Evolutionary conservation across 2,888 invertebrate genomes (phyloP).

Genomic region (Apotomis capreana): DNA sequence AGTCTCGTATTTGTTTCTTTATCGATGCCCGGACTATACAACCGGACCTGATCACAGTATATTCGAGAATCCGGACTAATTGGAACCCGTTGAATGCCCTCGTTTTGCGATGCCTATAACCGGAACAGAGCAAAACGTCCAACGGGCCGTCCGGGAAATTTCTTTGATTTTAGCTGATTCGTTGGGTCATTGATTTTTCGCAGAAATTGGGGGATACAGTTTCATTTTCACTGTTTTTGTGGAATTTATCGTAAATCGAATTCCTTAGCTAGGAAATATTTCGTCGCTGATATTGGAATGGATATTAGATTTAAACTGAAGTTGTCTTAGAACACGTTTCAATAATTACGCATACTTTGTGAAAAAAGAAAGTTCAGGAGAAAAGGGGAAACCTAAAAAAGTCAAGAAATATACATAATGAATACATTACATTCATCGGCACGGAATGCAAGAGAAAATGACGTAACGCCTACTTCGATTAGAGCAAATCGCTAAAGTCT

Average conservation of each 20-base stretch:
- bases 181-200: conserved; percentile 24
- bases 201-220: conserved; percentile 11
- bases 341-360: too few species aligned
- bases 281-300: not conserved
- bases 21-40: not conserved
- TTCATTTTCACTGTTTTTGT: conserved; percentile 16
- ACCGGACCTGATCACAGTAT: conserved; percentile 12
- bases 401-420: too few species aligned
- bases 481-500: too few species aligned
- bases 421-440: too few species aligned
- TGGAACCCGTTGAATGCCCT: conserved; percentile 31
- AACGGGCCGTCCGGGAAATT: conserved; percentile 10
- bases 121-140: conserved; percentile 9
- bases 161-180: conserved; percentile 20
- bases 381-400: too few species aligned
- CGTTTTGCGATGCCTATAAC: conserved; percentile 22
- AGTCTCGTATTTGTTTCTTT: conserved; percentile 7
- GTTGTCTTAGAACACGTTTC: too few species aligned
- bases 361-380: too few species aligned
- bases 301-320: too few species aligned
- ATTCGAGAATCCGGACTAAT: conserved; percentile 30
- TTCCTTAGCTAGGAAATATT: not conserved
- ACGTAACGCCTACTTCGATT: too few species aligned
- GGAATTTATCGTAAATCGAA: not conserved
- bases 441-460: too few species aligned